Evolutionary conservation across 1,140 invertebrate genomes (phyloP), one percentile per base, ranked within the genome.

Genomic region (Papilio dardanus): DNA sequence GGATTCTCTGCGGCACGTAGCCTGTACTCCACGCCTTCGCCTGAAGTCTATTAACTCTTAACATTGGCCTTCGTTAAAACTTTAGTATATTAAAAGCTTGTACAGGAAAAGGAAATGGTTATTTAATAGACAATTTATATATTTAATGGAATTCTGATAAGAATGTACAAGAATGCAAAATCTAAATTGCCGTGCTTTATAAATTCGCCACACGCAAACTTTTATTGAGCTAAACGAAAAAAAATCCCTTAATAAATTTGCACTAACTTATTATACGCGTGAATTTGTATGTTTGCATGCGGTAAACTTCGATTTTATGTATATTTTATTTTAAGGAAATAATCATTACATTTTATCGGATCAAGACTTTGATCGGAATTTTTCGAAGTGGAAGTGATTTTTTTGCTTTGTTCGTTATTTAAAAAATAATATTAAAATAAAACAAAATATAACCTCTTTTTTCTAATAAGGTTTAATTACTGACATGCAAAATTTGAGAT

Each of bases 1-100:
- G 89, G 80, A 87, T 92, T 88, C 86, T 86, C 86, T 88, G 84
- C 80, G 80, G 79, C 78, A 83, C 83, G 79, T 80, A 79, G 76
- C 79, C 77, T 80, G 79, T 81, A 84, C 82, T 77, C 78, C 82
- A 79, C 77, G 77, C 77, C 81, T 73, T 33, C 71, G 46, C 46
- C 46, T 54, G 71, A 69, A 69, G 33, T 54, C 71, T 73, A 54
- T 73, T 54, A 73, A 73, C 42, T 73, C 50, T 58, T 73, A 73
- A 73, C 71, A 73, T 54, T 54, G 71, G 42, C 71, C 46, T 73
- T 73, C 71, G 46, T 73, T 73, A 73, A 62, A 62, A 62, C 54
- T 62, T 28, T 28, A 28, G 21, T 58, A 58, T 28, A 28, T 62
- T 62, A 62, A 54, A 62, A 62, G 54, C 54, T 62, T 69, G 67